Evolutionary conservation across 2,113 vertebrate species (phyloP), one percentile per base, ranked within the genome.

Genomic region (Chunga burmeisteri): DNA sequence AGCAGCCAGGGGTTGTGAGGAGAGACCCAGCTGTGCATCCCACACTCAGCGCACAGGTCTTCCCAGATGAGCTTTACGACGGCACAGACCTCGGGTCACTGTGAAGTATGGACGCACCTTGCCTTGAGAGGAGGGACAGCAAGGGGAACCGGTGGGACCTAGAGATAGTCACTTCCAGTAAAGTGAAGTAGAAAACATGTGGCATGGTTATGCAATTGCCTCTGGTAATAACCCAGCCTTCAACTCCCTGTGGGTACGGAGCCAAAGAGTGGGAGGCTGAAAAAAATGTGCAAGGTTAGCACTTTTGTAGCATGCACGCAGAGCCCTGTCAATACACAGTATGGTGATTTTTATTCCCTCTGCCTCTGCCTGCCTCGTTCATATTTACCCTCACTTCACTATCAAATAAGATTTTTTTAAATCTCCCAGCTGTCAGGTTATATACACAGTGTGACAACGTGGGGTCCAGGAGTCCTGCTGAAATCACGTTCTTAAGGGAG

Each of bases 251-350:
- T 47, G 84, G 73, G 61, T 58, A 85, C 47, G 16, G 70, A 95
- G 85, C 44, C 92, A 94, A 73, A 71, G 74, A 59, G 61, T 55
- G 88, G 38, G 82, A 96, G 83, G 62, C 63, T 94, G 68, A 84
- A 94, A 93, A 86, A 87, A 77, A 88, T 90, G n/a, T 90, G 68
- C 65, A 7, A 79, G 68, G 25, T 55, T 71, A 91, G 81, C 77
- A 71, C 46, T 94, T 89, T 2, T 58, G 29, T 16, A 71, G 46
- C 27, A 7, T 13, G 44, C 47, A 58, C 7, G 1, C 18, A 38
- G 63, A 46, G 32, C n/a, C 65, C 78, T 87, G 68, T 62, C 81
- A 44, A 6, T 63, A 44, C 15, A 14, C 7, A 4, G 22, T 7
- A 56, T 1, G 11, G 36, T 18, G 58, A 50, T 78, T 81, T 74